phyloP scores from a whole-genome alignment of 1,140 invertebrate genomes.

The Zeugodacus cucurbitae region DNA sequence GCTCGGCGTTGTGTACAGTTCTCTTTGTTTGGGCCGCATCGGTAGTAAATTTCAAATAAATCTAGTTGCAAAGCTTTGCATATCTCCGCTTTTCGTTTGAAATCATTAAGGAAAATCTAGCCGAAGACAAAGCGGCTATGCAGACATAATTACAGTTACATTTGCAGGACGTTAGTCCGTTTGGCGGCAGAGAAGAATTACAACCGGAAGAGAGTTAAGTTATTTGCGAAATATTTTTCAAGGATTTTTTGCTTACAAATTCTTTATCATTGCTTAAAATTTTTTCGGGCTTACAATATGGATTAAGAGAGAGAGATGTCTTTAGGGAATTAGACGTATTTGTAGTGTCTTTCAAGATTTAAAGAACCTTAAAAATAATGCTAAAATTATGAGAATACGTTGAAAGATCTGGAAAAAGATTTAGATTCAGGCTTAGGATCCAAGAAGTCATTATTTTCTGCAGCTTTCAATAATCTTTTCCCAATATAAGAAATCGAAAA shows the following conservation, averaged over 20 bases:
- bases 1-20: background rate
- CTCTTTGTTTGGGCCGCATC: background rate
- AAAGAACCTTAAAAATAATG: too few species aligned
- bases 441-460: too few species aligned
- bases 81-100: conserved; percentile 32
- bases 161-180: background rate
- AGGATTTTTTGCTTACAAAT: background rate
- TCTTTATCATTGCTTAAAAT: background rate
- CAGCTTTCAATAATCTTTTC: too few species aligned
- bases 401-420: too few species aligned
- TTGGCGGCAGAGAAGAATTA: background rate
- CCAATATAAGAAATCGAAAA: too few species aligned
- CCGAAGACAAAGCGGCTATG: background rate
- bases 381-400: too few species aligned
- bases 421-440: too few species aligned
- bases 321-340: too few species aligned
- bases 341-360: too few species aligned
- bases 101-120: conserved; percentile 28
- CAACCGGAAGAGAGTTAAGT: background rate
- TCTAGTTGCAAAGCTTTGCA: conserved; percentile 20
- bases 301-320: too few species aligned
- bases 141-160: conserved; percentile 9
- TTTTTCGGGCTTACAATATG: background rate
- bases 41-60: conserved; percentile 29
- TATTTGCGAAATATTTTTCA: background rate